Conservation (phyloP, 2,797 vertebrate genomes). For the Pipistrellus nathusii region DNA sequence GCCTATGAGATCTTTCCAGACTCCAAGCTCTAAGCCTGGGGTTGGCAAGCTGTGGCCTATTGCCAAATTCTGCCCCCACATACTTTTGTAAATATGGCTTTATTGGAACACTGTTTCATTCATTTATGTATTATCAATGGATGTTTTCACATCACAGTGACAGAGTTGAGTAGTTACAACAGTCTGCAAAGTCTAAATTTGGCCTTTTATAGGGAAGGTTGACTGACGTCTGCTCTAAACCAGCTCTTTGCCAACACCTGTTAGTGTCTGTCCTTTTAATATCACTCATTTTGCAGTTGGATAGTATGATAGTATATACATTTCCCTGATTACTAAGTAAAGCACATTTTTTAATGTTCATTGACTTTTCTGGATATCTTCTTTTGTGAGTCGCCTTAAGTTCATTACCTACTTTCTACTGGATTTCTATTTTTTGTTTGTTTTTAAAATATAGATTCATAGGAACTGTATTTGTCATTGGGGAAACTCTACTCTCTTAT, state of each 20-base stretch:
- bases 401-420: neutral
- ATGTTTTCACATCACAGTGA: neutral
- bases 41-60: neutral
- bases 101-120: neutral
- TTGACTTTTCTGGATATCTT: neutral
- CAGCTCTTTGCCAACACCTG: neutral
- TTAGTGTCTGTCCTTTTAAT: neutral
- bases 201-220: neutral
- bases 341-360: neutral
- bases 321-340: neutral
- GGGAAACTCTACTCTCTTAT: neutral
- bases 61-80: neutral
- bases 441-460: neutral
- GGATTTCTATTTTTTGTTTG: neutral
- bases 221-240: neutral
- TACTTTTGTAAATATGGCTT: neutral
- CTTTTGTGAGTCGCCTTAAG: conserved; percentile 36
- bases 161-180: neutral
- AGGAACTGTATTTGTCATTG: neutral
- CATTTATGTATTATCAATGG: neutral
- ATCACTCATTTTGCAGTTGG: neutral
- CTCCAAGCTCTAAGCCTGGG: neutral
- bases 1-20: neutral
- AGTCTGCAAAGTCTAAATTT: neutral
- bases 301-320: neutral